These are phyloP conservation scores for Euura lappo DNA, from an alignment of 1,140 invertebrate species.

Conservation along the genomic window DNA sequence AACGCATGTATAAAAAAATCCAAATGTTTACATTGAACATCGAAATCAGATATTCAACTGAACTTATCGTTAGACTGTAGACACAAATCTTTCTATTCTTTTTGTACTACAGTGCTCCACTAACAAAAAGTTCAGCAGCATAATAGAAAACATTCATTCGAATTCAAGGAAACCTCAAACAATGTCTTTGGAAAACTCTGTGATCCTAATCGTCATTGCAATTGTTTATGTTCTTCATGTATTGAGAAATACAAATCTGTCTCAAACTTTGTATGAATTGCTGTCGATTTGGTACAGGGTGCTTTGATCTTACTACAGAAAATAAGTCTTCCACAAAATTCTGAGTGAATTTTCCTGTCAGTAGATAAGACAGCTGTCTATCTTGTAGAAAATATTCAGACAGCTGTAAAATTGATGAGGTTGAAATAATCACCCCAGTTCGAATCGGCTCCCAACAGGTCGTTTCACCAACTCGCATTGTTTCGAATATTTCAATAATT, in stretches of 20 bases:
- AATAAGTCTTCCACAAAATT: slow-evolving; percentile 32
- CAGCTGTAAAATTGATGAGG: slow-evolving; percentile 11
- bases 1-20: no score
- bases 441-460: slow-evolving; percentile 20
- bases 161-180: no score
- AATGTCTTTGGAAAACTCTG: neutral
- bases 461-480: slow-evolving; percentile 14
- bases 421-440: slow-evolving; percentile 20
- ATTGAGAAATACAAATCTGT: slow-evolving; percentile 28
- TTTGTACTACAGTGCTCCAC: no score
- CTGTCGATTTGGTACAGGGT: slow-evolving; percentile 23
- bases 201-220: slow-evolving; percentile 29
- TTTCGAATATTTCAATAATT: slow-evolving; percentile 17
- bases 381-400: slow-evolving; percentile 17
- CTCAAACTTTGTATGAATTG: slow-evolving; percentile 31
- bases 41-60: no score
- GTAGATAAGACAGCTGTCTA: slow-evolving; percentile 16
- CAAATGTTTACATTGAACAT: no score
- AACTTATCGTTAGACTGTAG: no score
- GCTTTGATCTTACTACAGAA: slow-evolving; percentile 25
- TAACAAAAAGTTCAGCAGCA: no score
- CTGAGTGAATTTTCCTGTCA: slow-evolving; percentile 27
- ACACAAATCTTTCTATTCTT: no score
- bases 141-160: no score
- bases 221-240: slow-evolving; percentile 26